Evolutionary conservation across 2,888 invertebrate genomes (phyloP).

Genomic region (Morpho achilles): DNA sequence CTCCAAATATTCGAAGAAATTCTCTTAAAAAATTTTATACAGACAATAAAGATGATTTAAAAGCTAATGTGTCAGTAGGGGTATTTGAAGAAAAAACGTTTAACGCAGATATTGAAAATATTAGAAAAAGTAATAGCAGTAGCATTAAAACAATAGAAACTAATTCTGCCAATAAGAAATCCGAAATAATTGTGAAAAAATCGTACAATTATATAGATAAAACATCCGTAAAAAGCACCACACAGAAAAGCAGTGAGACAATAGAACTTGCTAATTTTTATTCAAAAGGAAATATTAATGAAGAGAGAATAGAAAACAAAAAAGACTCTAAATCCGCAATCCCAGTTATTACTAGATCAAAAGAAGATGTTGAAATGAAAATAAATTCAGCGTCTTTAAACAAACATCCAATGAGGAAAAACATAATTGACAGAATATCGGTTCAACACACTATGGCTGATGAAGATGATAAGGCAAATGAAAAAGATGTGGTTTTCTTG

Average conservation of each 20-base stretch:
- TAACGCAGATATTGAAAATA: neutral
- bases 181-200: slow-evolving; percentile 1
- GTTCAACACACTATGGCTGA: neutral
- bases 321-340: neutral
- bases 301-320: neutral
- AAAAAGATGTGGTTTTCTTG: neutral
- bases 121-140: neutral
- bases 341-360: neutral
- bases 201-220: too few relatives aligned
- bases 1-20: slow-evolving; percentile 11
- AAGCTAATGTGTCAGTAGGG: slow-evolving; percentile 12
- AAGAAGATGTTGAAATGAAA: neutral
- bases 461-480: neutral
- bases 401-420: slow-evolving; percentile 4
- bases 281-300: neutral
- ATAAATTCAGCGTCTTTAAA: slow-evolving; percentile 12
- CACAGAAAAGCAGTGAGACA: neutral
- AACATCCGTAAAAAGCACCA: too few relatives aligned
- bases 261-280: neutral
- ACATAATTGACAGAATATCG: neutral
- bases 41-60: slow-evolving; percentile 16
- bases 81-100: slow-evolving; percentile 8
- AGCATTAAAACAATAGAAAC: neutral
- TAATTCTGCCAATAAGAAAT: neutral
- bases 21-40: slow-evolving; percentile 29